phyloP scores from a whole-genome alignment of 2,888 invertebrate genomes.

The Andrena flavipes region DNA sequence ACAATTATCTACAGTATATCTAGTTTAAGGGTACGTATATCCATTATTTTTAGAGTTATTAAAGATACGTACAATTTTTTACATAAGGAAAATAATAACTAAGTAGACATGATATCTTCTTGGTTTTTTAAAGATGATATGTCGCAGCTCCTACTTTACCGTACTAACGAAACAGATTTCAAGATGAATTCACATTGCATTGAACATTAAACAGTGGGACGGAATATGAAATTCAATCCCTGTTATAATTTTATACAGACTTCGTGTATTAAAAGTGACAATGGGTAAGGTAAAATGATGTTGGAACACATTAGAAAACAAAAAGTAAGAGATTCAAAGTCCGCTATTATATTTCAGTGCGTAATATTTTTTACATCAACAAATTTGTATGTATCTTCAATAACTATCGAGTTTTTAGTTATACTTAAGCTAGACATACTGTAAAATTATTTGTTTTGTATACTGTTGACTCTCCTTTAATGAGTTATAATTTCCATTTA shows the following conservation, averaged over 20 bases:
- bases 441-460: constrained; percentile 45
- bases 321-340: neutral
- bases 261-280: too few relatives aligned
- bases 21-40: constrained; percentile 7
- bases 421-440: constrained; percentile 42
- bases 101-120: too few relatives aligned
- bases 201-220: neutral
- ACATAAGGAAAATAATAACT: neutral
- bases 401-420: neutral
- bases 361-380: constrained; percentile 14
- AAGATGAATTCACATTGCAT: constrained; percentile 2
- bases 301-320: neutral
- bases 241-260: neutral
- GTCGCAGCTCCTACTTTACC: neutral
- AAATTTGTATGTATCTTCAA: neutral
- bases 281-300: neutral
- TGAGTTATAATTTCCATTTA: constrained; percentile 46
- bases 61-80: constrained; percentile 5
- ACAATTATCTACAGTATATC: constrained; percentile 39
- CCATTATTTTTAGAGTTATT: constrained; percentile 4
- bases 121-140: neutral
- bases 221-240: neutral
- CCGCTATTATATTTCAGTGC: constrained; percentile 2
- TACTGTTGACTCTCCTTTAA: constrained; percentile 50
- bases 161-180: neutral